Evolutionary conservation across 2,797 vertebrate genomes (phyloP).

Genomic region (Xiphophorus birchmanni): DNA sequence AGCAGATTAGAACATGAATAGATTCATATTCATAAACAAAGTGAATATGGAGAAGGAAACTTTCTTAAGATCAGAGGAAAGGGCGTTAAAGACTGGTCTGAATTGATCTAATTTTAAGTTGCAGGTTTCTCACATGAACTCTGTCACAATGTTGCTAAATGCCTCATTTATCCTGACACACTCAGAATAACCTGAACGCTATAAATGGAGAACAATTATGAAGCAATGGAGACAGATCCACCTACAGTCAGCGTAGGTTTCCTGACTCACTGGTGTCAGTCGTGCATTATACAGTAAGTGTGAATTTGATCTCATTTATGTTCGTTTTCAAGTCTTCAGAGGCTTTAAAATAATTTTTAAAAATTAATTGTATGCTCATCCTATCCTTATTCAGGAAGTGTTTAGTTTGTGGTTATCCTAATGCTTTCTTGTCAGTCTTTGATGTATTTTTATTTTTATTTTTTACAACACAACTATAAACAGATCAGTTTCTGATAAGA

Average conservation of each 20-base stretch:
- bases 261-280: background rate
- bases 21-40: background rate
- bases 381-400: too few relatives aligned
- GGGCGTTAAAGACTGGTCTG: background rate
- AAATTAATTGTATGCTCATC: too few relatives aligned
- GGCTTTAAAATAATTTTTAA: background rate
- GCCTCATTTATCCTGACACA: background rate
- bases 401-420: background rate
- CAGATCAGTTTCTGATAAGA: background rate
- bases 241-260: background rate
- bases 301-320: background rate
- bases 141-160: background rate
- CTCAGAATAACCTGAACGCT: background rate
- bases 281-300: background rate
- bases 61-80: background rate
- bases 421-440: background rate
- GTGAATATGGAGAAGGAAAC: background rate
- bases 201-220: background rate
- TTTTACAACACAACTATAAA: background rate
- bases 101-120: background rate
- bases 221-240: background rate
- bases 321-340: background rate
- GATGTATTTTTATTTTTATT: too few relatives aligned
- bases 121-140: background rate
- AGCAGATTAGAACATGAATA: background rate